These are phyloP conservation scores for Rotaria magnacalcarata DNA, from an alignment of 2,888 invertebrate genomes.

Conservation along the genomic window DNA sequence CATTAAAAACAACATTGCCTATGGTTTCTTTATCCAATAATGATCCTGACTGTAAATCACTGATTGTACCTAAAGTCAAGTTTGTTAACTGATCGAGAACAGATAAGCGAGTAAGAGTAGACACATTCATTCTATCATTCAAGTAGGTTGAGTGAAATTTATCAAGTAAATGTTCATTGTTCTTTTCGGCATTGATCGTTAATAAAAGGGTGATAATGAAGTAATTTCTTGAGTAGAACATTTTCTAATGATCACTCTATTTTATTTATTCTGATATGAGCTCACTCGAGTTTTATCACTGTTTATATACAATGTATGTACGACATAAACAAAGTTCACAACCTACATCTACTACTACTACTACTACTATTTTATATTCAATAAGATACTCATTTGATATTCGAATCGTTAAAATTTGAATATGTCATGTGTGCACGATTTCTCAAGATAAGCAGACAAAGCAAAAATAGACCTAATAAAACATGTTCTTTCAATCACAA, in stretches of 20 bases:
- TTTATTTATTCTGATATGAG: neutral
- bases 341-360: too few relatives aligned
- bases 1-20: slow-evolving; percentile 19
- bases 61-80: neutral
- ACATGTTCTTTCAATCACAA: too few relatives aligned
- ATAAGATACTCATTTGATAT: neutral
- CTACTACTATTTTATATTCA: neutral
- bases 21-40: neutral
- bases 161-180: neutral
- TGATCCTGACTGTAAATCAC: neutral
- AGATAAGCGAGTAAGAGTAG: neutral
- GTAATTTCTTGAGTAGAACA: neutral
- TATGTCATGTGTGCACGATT: neutral
- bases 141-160: too few relatives aligned
- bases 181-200: neutral
- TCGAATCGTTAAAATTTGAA: neutral
- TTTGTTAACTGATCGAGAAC: neutral
- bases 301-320: neutral
- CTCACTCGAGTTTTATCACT: too few relatives aligned
- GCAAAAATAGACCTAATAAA: too few relatives aligned
- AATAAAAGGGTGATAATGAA: neutral
- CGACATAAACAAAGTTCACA: neutral
- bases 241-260: neutral
- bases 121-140: neutral
- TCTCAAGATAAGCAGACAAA: neutral